phyloP scores from a whole-genome alignment of 1,140 invertebrate genomes.

The Hermatobates lingyangjiaoensis region DNA sequence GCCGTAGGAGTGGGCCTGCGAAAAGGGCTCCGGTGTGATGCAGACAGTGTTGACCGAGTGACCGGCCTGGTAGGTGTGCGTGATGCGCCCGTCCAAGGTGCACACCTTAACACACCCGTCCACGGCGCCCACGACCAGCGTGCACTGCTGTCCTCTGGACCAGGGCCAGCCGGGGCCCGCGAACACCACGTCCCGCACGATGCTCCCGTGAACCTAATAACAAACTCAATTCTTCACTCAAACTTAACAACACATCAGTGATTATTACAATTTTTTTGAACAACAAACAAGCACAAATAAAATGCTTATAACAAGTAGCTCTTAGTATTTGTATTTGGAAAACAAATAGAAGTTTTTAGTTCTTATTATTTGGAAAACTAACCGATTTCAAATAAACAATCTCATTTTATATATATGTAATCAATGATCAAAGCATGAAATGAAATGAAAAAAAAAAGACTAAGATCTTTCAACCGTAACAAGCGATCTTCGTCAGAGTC shows the following conservation, averaged over 20 bases:
- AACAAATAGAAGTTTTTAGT: too few species aligned
- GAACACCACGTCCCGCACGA: slow-evolving; percentile 29
- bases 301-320: too few species aligned
- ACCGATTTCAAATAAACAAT: too few species aligned
- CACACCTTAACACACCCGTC: slow-evolving; percentile 30
- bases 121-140: slow-evolving; percentile 24
- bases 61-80: slow-evolving; percentile 27
- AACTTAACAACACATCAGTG: background rate
- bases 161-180: slow-evolving; percentile 30
- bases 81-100: slow-evolving; percentile 26
- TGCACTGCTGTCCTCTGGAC: slow-evolving; percentile 23
- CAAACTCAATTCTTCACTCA: background rate
- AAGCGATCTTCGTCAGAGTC: too few species aligned
- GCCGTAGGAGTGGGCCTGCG: slow-evolving; percentile 24
- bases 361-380: too few species aligned
- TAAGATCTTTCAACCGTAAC: too few species aligned
- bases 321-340: too few species aligned
- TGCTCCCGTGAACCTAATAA: slow-evolving; percentile 25
- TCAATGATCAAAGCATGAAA: too few species aligned
- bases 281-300: background rate
- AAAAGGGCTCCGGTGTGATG: slow-evolving; percentile 28
- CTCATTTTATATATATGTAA: too few species aligned
- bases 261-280: background rate
- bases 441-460: too few species aligned
- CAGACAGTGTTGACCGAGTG: slow-evolving; percentile 28